Base-by-base conservation (phyloP, 2,888 invertebrate genomes). In the Ceramica pisi region DNA sequence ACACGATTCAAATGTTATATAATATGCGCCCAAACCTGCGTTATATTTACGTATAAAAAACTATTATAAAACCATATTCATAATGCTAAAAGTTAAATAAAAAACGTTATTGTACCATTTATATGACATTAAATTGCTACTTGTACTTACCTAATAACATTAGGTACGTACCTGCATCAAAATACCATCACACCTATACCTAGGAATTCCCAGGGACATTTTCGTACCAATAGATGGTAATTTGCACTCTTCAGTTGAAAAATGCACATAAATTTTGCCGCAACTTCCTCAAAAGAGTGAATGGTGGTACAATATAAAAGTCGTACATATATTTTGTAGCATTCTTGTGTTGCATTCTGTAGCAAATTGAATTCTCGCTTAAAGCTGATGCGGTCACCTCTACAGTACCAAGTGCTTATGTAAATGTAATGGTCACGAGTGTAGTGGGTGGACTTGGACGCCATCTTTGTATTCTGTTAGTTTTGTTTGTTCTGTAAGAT, bases 361-460 rank as follows among this genome's bases (percentile, higher is more conserved):
- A 70, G 81, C 80, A 88, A 89, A 89, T 88, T 88, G 87, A 87
- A 90, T 87, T 87, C 79, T 72, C 61, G 61, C 61, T 48, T 78
- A 70, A 65, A n/a, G 48, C 71, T 74, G 83, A 83, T 78, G 82
- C 78, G 87, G 86, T 85, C 83, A 86, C 77, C 81, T 79, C 73
- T 60, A 69, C 68, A 67, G 69, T 64, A 75, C 53, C 59, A 63
- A 82, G 67, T 80, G 38, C 65, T 71, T 75, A 75, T 80, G 81
- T 79, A 75, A 82, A 84, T 82, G 51, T 48, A 61, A 68, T 73
- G 61, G 70, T 44, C 70, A 57, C 57, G 23, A 41, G 10, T 16
- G n/a, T 31, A 19, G 26, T 31, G 6, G 31, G 31, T n/a, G 41
- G 57, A 31, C 60, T 70, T 21, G 50, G 53, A 12, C 31, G 64